Base-by-base conservation (phyloP, 2,797 vertebrate species). In the Chaenodraco wilsoni region DNA sequence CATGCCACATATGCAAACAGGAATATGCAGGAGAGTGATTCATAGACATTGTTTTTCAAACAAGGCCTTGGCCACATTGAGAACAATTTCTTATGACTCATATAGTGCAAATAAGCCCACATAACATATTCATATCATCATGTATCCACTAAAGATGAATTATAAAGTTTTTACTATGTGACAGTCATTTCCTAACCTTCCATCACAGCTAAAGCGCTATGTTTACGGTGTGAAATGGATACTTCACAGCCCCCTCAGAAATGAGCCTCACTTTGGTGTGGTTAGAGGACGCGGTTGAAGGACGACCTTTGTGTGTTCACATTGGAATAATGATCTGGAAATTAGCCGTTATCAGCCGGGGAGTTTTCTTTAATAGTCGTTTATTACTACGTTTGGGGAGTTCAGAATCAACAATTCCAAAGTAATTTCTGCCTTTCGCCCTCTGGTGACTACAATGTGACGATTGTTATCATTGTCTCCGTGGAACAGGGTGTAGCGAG, bases 391-490 rank as follows among this genome's bases (percentile, higher is more conserved):
- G 59, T 81, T 89, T 71, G 41, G 73, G 70, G 72, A 77, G 82
- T 80, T 87, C 65, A 74, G 48, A 86, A 87, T 86, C 83, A 76
- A 84, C 79, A 71, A 49, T 79, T 72, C 65, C 71, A 57, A 72
- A 88, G 78, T 78, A 31, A 76, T 85, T 82, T 77, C 58, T 72
- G 69, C 78, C 86, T 87, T 86, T 90, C 78, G 4, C 68, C 82
- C 86, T 83, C 77, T 44, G 64, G 83, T 86, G 88, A 80, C 85
- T 2, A 45, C 54, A 4, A 46, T 74, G 74, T 73, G 70, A 69
- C 13, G 61, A 83, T 88, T 65, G 72, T 69, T 88, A 88, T 87
- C 79, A 3, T 13, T 2, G 41, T 66, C 71, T 72, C 43, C 0
- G 15, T n/a, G 69, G 67, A 74, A 43, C 48, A 45, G 50, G 60